Conservation (phyloP, 2,113 vertebrate genomes). For the Corythaixoides concolor region DNA sequence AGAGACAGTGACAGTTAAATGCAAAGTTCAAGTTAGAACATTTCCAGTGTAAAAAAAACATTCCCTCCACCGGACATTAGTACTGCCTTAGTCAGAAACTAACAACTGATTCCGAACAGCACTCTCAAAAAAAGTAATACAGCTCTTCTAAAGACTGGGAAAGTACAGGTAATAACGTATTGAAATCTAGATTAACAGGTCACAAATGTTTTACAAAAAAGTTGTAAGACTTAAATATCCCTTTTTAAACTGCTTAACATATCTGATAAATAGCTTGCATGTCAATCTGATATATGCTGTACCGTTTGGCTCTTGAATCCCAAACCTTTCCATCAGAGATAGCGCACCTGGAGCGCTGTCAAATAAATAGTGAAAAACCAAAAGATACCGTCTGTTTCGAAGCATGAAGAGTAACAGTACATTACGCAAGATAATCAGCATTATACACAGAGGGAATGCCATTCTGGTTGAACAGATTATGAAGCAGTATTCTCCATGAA, state of each 20-base stretch:
- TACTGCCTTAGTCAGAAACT: constrained; percentile 44
- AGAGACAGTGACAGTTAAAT: neutral
- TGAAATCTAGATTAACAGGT: constrained; percentile 41
- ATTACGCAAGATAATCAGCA: constrained; percentile 62
- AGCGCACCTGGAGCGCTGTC: constrained; percentile 47
- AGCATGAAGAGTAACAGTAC: constrained; percentile 66
- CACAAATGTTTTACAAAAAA: constrained; percentile 29
- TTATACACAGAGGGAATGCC: constrained; percentile 60
- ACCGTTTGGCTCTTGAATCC: constrained; percentile 33
- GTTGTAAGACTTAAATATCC: constrained; percentile 38
- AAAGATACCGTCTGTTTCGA: constrained; percentile 45
- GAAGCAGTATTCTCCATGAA: constrained; percentile 65
- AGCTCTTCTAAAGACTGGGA: constrained; percentile 33
- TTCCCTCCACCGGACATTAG: constrained; percentile 12
- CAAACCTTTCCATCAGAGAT: constrained; percentile 9
- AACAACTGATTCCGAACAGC: constrained; percentile 1
- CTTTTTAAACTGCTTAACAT: constrained; percentile 61
- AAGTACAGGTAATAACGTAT: neutral
- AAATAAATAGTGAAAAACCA: constrained; percentile 69
- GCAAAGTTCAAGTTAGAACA: neutral
- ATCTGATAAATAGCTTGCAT: constrained; percentile 40
- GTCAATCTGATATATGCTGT: constrained; percentile 32
- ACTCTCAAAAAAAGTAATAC: neutral
- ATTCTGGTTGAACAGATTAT: constrained; percentile 53
- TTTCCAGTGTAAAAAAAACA: constrained; percentile 31